Conservation (phyloP, 2,888 invertebrate genomes). For the Halocaridina rubra region DNA sequence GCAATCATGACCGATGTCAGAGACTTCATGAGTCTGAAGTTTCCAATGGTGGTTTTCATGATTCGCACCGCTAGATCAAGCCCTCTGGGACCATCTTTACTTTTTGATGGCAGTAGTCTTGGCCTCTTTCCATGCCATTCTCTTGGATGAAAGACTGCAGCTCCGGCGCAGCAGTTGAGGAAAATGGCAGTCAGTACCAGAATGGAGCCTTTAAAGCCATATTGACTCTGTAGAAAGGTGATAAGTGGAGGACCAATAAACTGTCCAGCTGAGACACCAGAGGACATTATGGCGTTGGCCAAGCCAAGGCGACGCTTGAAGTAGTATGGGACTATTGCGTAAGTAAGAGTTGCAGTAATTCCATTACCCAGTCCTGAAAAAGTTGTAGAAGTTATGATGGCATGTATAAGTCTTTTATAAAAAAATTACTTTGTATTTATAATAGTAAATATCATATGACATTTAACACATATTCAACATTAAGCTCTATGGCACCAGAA, state of each 20-base stretch:
- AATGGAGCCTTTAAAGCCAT: conserved; percentile 72
- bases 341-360: neutral
- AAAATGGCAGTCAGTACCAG: conserved; percentile 78
- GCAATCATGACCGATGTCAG: conserved; percentile 76
- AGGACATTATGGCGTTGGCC: conserved; percentile 61
- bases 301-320: conserved; percentile 61
- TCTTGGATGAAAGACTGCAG: conserved; percentile 80
- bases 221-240: conserved; percentile 5
- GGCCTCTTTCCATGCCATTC: conserved; percentile 79
- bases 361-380: no score
- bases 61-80: neutral
- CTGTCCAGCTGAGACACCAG: conserved; percentile 61
- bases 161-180: conserved; percentile 76
- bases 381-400: no score
- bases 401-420: no score
- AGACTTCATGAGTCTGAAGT: conserved; percentile 75
- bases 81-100: neutral
- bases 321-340: conserved; percentile 22
- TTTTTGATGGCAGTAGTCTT: neutral
- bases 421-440: no score
- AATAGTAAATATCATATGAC: no score
- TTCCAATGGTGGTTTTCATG: conserved; percentile 69
- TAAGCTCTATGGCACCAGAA: no score
- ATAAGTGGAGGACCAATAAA: conserved; percentile 54
- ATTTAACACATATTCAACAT: no score